Conservation (phyloP, 2,888 invertebrate genomes). For the Anagyrus pseudococci region DNA sequence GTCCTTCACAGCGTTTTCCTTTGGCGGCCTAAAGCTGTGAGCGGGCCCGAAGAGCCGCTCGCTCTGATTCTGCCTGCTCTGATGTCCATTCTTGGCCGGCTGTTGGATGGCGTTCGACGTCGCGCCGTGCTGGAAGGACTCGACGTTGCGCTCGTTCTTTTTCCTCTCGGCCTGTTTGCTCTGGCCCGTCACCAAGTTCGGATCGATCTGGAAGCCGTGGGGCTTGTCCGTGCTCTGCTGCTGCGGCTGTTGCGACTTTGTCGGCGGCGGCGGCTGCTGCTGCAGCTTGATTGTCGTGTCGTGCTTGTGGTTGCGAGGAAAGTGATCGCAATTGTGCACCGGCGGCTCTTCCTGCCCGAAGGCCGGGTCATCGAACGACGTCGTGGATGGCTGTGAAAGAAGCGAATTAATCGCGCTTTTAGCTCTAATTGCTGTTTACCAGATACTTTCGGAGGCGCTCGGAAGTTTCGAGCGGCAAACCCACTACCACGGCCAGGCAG, state of each 20-base stretch:
- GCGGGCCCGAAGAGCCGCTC: conserved; percentile 42
- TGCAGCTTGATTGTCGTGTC: conserved; percentile 15
- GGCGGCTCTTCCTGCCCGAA: conserved; percentile 33
- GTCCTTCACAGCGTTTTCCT: conserved; percentile 42
- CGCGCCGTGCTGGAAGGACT: conserved; percentile 10
- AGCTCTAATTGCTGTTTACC: no score
- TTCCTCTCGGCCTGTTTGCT: neutral
- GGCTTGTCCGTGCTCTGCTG: conserved; percentile 17
- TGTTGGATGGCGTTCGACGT: conserved; percentile 22
- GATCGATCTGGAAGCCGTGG: conserved; percentile 35
- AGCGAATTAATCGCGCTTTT: neutral
- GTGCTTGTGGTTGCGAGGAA: conserved; percentile 30
- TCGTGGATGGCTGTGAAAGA: conserved; percentile 33
- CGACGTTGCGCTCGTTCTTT: conserved; percentile 26
- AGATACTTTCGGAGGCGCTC: no score
- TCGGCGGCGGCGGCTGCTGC: neutral
- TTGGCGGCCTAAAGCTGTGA: conserved; percentile 45
- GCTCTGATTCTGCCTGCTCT: conserved; percentile 21
- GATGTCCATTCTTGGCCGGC: conserved; percentile 27
- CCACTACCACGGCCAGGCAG: no score
- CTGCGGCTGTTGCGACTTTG: no score
- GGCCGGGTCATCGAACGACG: conserved; percentile 35
- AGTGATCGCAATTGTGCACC: conserved; percentile 28
- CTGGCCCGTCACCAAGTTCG: conserved; percentile 22
- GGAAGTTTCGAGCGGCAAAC: no score